Evolutionary conservation across 2,113 vertebrate species (phyloP).

Genomic region (Andinoacara biseriatus): DNA sequence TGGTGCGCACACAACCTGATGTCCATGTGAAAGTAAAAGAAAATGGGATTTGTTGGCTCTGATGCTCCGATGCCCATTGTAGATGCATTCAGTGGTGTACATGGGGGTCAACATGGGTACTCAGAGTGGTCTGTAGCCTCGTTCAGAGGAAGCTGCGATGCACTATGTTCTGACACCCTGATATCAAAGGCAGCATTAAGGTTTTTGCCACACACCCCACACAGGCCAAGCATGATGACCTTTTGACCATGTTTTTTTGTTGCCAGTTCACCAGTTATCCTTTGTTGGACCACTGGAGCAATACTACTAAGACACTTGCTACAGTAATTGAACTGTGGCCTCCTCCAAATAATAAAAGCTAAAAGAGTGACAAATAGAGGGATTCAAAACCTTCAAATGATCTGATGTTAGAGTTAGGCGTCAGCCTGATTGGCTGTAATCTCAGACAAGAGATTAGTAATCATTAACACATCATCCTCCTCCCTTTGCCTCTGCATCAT

Average conservation of each 20-base stretch:
- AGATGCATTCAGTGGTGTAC: background rate
- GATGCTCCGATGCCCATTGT: background rate
- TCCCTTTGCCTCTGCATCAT: slow-evolving; percentile 4
- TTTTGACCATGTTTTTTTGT: background rate
- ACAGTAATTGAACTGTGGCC: background rate
- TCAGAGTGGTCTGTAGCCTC: background rate
- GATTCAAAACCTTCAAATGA: background rate
- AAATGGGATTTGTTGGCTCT: background rate
- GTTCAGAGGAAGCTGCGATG: background rate
- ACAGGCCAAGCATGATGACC: background rate
- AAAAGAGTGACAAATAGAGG: background rate
- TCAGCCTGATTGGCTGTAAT: slow-evolving; percentile 5
- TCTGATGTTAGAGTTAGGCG: background rate
- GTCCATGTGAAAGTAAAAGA: background rate
- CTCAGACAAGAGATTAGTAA: slow-evolving; percentile 1
- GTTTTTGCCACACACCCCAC: background rate
- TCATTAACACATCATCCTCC: slow-evolving; percentile 12
- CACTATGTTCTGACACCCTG: background rate
- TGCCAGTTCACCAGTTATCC: background rate
- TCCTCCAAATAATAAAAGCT: rapidly evolving
- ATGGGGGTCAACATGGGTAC: background rate
- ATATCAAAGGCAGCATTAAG: background rate
- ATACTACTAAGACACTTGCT: background rate
- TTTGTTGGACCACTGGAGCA: background rate
- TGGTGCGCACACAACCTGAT: background rate